A percentile compares a stretch with the other conserved stretches of the same genome.
Conservation (phyloP, 1,140 invertebrate genomes). For the Aphaenogaster ashmeadi region DNA sequence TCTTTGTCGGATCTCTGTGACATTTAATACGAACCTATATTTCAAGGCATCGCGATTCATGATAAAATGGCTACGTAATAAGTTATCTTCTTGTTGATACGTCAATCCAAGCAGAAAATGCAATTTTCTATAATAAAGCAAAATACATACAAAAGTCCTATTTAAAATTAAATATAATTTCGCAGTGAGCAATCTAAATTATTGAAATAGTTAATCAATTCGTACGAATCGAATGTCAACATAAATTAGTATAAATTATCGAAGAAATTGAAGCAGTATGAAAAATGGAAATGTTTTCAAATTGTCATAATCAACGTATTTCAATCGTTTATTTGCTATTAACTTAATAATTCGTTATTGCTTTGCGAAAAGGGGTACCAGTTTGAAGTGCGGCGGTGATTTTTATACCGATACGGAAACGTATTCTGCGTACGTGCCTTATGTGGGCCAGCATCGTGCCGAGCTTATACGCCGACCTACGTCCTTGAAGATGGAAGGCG, state of each 20-base stretch:
- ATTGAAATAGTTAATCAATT: not conserved
- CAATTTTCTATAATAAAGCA: not conserved
- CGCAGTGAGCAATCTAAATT: not conserved
- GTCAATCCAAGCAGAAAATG: not conserved
- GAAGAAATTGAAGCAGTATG: not conserved
- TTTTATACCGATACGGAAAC: slow-evolving; percentile 82
- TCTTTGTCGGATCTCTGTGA: slow-evolving; percentile 1
- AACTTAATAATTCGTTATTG: not conserved
- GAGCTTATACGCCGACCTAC: slow-evolving; percentile 86
- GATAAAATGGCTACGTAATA: not conserved
- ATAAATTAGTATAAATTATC: slow-evolving; percentile 22
- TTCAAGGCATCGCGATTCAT: not conserved
- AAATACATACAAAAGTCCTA: not conserved
- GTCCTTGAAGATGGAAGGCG: slow-evolving; percentile 87
- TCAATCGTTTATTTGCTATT: not conserved
- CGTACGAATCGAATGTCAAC: not conserved
- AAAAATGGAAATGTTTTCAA: not conserved
- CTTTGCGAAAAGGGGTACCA: slow-evolving; percentile 65
- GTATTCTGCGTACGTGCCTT: slow-evolving; percentile 81
- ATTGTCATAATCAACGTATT: not conserved
- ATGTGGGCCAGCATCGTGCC: slow-evolving; percentile 84
- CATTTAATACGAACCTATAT: not conserved
- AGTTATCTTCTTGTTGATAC: not conserved
- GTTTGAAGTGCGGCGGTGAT: slow-evolving; percentile 76
- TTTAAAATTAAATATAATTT: not conserved